Base-by-base conservation (phyloP, 2,888 invertebrate species). In the Philereme vetulata region DNA sequence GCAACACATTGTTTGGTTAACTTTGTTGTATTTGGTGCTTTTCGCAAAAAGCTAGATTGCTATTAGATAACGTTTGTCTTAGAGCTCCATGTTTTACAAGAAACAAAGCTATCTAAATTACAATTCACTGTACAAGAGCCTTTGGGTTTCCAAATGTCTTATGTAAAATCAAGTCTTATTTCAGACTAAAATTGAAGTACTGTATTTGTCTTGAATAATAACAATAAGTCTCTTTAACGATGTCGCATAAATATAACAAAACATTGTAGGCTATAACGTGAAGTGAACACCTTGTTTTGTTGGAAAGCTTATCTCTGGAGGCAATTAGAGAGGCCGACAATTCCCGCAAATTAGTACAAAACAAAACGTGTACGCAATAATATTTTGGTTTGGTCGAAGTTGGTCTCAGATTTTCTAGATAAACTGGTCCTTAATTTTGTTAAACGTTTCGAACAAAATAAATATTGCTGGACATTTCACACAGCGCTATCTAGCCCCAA, bases 281-380 rank as follows among this genome's bases (percentile, higher is more conserved):
- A 72, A 75, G 71, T 71, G 70, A 82, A 79, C 79, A 79, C 73
- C 78, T 78, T 75, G 75, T 76, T 77, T 78, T 80, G 80, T 81
- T 70, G 67, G 67, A 75, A 75, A 75, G 60, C 76, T 78, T 81
- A 81, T 81, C 82, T 72, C 72, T 61, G 67, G 70, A 74, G 70
- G 72, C 75, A 76, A 78, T 76, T 76, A 75, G 71, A 75, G 66
- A 71, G 65, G 72, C 72, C 70, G 60, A 68, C 66, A 68, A 68
- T 68, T 67, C 60, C 72, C 76, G 7, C 21, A 11, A 43, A 42
- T 42, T 43, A 43, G 10, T 43, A 11, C 5, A 11, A 11, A 44
- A 44, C 21, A 44, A 21, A 21, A 44, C 10, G 10, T 42, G 42
- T 42, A 4, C 42, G n/a, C 6, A 11, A 4, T 11, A 21, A 10